Percentiles rank a stretch among this genome's conserved stretches.
Evolutionary conservation across 2,888 invertebrate genomes (phyloP).

Genomic region (Chloroclystis v-ata): DNA sequence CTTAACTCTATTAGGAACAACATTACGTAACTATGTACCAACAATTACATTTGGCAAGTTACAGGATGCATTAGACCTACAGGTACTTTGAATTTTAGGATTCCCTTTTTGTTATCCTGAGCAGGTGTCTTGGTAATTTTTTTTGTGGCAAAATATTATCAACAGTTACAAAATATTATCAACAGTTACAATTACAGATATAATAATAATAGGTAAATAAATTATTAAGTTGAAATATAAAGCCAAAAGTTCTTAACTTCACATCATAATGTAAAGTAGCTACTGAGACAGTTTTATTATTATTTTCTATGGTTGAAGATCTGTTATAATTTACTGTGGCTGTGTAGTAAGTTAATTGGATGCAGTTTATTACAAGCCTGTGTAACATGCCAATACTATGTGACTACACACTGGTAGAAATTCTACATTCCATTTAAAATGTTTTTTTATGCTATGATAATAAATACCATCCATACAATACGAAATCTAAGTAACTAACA

Average conservation of each 20-base stretch:
- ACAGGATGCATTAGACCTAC: background rate
- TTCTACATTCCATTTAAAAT: constrained; percentile 5
- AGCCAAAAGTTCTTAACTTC: constrained; percentile 6
- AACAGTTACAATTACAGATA: constrained; percentile 1
- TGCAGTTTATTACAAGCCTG: constrained; percentile 18
- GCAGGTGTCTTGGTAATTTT: constrained; percentile 2
- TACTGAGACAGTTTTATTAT: too few species aligned
- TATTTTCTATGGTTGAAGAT: background rate
- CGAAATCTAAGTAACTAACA: constrained; percentile 14
- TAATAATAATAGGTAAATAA: background rate
- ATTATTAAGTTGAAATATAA: constrained; percentile 18
- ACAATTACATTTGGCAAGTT: background rate
- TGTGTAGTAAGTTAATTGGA: constrained; percentile 5
- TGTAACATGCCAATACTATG: constrained; percentile 17
- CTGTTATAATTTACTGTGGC: constrained; percentile 10
- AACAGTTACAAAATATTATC: constrained; percentile 1
- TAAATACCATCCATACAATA: constrained; percentile 4
- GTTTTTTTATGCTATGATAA: background rate
- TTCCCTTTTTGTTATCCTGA: background rate
- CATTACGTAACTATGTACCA: background rate
- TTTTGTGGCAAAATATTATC: constrained; percentile 13
- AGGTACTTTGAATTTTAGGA: background rate
- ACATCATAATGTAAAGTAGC: too few species aligned
- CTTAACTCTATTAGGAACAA: background rate
- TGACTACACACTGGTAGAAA: constrained; percentile 7